A percentile compares a stretch with the other conserved stretches of the same genome.
These are phyloP conservation scores for Cyclophora punctaria DNA, from an alignment of 2,888 invertebrate genomes.

Conservation along the genomic window DNA sequence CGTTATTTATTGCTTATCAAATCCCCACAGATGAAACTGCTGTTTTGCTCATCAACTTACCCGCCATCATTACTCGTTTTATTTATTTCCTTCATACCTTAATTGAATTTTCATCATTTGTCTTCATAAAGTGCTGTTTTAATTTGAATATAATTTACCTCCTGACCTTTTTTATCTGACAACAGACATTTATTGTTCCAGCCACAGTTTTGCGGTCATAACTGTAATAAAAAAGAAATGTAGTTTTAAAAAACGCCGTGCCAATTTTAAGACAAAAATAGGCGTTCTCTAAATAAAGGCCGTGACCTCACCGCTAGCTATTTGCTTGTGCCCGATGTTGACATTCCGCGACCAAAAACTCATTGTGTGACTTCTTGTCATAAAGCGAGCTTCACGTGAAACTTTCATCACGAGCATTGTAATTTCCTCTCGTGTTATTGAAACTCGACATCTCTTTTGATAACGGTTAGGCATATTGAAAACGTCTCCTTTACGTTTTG, in stretches of 20 bases:
- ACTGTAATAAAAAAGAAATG: no score
- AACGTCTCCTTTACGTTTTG: conserved; percentile 29
- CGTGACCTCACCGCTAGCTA: conserved; percentile 62
- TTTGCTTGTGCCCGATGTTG: conserved; percentile 58
- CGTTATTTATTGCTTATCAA: conserved; percentile 42
- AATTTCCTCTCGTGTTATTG: conserved; percentile 51
- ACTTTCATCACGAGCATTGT: conserved; percentile 43
- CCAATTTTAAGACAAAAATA: conserved; percentile 38
- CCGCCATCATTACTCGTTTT: no score
- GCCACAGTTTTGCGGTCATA: no score
- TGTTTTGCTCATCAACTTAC: conserved; percentile 22
- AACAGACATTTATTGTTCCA: not conserved
- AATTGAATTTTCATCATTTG: no score
- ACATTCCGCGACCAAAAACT: conserved; percentile 58
- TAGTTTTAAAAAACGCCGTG: not conserved
- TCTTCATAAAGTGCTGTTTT: no score
- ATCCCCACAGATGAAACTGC: conserved; percentile 39
- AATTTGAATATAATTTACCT: not conserved
- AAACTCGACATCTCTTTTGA: conserved; percentile 40
- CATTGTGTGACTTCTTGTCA: conserved; percentile 63
- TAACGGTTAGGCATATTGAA: conserved; percentile 32
- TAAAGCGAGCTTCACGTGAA: conserved; percentile 46
- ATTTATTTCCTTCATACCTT: no score
- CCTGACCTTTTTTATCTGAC: conserved; percentile 1
- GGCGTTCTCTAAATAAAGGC: conserved; percentile 51